Base-by-base conservation (phyloP, 2,888 invertebrate species). In the Tetheella fluctuosa region DNA sequence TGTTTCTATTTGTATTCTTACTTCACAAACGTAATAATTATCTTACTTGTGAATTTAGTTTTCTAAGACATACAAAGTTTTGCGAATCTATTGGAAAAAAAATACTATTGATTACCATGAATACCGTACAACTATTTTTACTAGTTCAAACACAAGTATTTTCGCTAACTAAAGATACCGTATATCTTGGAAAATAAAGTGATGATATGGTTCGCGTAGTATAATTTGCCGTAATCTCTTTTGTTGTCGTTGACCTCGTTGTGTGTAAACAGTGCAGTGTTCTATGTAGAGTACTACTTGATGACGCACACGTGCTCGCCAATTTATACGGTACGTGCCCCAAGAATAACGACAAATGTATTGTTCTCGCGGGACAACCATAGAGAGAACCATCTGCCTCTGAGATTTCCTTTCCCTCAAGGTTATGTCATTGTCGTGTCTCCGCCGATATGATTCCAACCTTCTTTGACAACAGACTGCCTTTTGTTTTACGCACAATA, bases 401-500 rank as follows among this genome's bases (percentile, higher is more conserved):
- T 69, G 71, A 80, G 81, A 83, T 81, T 80, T 80, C 75, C 72
- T 70, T 75, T 69, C 68, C 69, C 66, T 68, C 84, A 85, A 86
- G 87, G 88, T 78, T 73, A 64, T 65, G 63, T 70, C 68, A 74
- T 78, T 79, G 77, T 75, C 64, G 59, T 65, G 71, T 65, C 60
- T 63, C 68, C 58, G 56, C 66, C 65, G 68, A 77, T 73, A 74
- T 69, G 65, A 66, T 69, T 66, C 73, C 64, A 73, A 76, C 79
- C 76, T 79, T 72, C 76, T 68, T 67, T 60, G 62, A 67, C 69
- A 75, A 80, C 79, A 79, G 70, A 63, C 59, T 64, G 58, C 60
- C 74, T 67, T 83, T 89, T 89, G 88, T 90, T 83, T 80, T 65
- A 73, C 69, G 66, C 68, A 79, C 77, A 76, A 79, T 81, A 77